These are phyloP conservation scores for Kryptopterus vitreolus DNA, from an alignment of 2,797 vertebrate genomes.

Conservation along the genomic window DNA sequence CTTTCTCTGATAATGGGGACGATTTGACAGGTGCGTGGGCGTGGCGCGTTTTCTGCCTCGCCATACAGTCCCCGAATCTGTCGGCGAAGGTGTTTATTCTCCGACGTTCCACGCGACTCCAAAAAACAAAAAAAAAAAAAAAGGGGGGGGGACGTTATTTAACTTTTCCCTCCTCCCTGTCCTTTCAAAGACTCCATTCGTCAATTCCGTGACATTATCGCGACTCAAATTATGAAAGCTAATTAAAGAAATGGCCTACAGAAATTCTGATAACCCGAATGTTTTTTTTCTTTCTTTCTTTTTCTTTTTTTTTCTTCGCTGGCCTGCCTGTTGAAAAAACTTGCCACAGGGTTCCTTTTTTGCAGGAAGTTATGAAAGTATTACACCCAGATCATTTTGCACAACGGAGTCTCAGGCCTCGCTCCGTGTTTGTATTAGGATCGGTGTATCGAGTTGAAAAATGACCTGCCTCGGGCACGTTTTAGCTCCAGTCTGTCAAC, in stretches of 20 bases:
- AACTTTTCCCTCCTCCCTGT: conserved; percentile 55
- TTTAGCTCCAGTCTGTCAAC: conserved; percentile 45
- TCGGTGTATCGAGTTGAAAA: conserved; percentile 55
- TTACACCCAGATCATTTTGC: conserved; percentile 75
- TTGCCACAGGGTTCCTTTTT: conserved; percentile 75
- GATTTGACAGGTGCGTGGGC: conserved; percentile 50
- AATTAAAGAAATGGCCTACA: conserved; percentile 82
- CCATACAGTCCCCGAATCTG: conserved; percentile 64
- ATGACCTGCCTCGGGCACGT: conserved; percentile 53
- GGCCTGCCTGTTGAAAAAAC: conserved; percentile 65
- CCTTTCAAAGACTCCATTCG: conserved; percentile 69
- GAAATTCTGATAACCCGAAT: conserved; percentile 74
- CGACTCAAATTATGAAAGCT: conserved; percentile 77
- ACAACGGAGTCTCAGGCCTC: conserved; percentile 73
- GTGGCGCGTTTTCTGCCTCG: conserved; percentile 65
- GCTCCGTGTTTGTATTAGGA: conserved; percentile 52
- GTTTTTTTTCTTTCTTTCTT: too few species aligned
- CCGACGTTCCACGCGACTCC: conserved; percentile 55
- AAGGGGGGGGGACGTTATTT: too few species aligned
- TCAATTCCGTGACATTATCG: conserved; percentile 78
- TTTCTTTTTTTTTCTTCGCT: too few species aligned
- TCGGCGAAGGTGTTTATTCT: conserved; percentile 64
- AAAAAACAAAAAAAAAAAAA: too few species aligned
- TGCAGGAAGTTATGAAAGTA: conserved; percentile 82
- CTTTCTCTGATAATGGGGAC: conserved; percentile 41